Percentiles rank a stretch among this genome's conserved stretches.
These are phyloP conservation scores for Habrosyne pyritoides DNA, from an alignment of 2,888 invertebrate genomes.

Conservation along the genomic window DNA sequence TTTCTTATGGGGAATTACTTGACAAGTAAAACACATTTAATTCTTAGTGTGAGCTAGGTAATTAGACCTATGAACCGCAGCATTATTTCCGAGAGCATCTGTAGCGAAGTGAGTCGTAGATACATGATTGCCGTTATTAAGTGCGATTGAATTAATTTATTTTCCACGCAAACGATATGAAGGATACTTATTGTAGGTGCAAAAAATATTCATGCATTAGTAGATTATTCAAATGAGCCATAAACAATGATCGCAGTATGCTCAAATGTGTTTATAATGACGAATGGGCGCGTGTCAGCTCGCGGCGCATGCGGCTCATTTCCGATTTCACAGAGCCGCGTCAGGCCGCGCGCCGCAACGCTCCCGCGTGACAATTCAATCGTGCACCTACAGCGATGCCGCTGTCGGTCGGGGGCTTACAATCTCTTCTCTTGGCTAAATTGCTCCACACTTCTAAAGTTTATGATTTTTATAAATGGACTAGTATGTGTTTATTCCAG, in stretches of 20 bases:
- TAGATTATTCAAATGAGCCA: conserved; percentile 61
- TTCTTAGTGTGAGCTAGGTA: too few relatives aligned
- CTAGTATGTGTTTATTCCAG: too few relatives aligned
- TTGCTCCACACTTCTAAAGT: neutral
- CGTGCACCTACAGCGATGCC: conserved; percentile 13
- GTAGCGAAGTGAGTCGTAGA: neutral
- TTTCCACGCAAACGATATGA: neutral
- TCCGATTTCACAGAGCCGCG: conserved; percentile 24
- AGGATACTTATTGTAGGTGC: neutral
- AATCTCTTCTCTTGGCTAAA: neutral
- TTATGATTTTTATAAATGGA: too few relatives aligned
- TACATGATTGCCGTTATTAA: neutral
- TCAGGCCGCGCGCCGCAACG: conserved; percentile 23
- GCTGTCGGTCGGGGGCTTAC: conserved; percentile 4
- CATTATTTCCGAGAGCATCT: too few relatives aligned
- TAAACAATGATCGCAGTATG: conserved; percentile 43
- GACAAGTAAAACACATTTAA: too few relatives aligned
- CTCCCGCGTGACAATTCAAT: conserved; percentile 28
- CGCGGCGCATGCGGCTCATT: conserved; percentile 26
- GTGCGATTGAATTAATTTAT: neutral
- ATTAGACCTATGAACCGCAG: too few relatives aligned
- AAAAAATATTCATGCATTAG: conserved; percentile 36
- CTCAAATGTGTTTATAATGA: conserved; percentile 10
- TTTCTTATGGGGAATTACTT: too few relatives aligned
- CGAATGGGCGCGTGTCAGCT: conserved; percentile 29